Base-by-base conservation (phyloP, 1,140 invertebrate genomes). In the Drosophila eugracilis region DNA sequence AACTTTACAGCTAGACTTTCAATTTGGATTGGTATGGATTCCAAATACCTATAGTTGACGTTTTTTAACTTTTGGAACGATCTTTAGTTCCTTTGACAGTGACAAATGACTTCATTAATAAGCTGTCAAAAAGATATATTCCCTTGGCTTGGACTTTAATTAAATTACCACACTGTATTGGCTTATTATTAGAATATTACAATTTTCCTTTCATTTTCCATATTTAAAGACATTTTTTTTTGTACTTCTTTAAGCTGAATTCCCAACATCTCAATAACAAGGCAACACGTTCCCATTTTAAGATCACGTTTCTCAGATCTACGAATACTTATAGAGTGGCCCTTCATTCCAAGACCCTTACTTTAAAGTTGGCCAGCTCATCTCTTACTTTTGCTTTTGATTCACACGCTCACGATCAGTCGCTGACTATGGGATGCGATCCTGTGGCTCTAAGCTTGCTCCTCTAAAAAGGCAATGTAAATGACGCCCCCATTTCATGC, bases 321-420 rank as follows among this genome's bases (percentile, higher is more conserved):
- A 66, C 39, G 30, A 65, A 28, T 24, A 12, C 15, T 28, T 58
- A 37, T 59, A 59, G 53, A 24, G 22, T 48, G 2, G 14, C 21
- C 41, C 62, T 26, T 28, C 19, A n/a, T n/a, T n/a, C 6, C 58
- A 15, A 28, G 24, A 60, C 26, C 28, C 52, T 22, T 19, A 42
- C 19, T 55, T 9, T 3, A 1, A 2, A 52, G 26, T 37, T 67
- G 39, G 67, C 66, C 45, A 15, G 44, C 37, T 70, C 48, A 53
- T 62, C 32, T 32, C 41, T 24, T 26, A 39, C 70, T 48, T 62
- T 52, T 75, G 72, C 59, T 41, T 73, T 59, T 44, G 77, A 80
- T 85, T 85, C 81, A 85, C 81, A 85, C 81, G 81, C 81, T 85
- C 81, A 85, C 81, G 81, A 85, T 80, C 80, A 73, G 59, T n/a